These are phyloP conservation scores for Macrostomum lignano DNA, from an alignment of 1,140 invertebrate genomes.

Conservation along the genomic window DNA sequence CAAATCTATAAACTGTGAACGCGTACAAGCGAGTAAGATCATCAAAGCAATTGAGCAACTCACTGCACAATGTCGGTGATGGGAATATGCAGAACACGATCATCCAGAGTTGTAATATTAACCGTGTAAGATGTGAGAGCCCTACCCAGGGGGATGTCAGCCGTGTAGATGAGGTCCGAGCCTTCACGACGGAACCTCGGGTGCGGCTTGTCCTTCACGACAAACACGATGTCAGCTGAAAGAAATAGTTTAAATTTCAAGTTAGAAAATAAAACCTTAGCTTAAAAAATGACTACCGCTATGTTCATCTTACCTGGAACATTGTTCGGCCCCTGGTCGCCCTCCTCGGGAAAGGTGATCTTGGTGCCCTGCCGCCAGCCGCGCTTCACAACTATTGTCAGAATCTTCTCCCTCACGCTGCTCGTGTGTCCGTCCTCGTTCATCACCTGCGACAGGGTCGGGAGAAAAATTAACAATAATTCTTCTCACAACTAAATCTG, in stretches of 20 bases:
- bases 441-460: slow-evolving; percentile 25
- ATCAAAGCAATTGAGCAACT: slow-evolving; percentile 3
- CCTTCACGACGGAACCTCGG: slow-evolving; percentile 19
- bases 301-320: slow-evolving; percentile 37
- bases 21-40: slow-evolving; percentile 3
- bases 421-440: slow-evolving; percentile 41
- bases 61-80: slow-evolving; percentile 28
- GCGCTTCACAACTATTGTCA: slow-evolving; percentile 87
- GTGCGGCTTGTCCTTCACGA: slow-evolving; percentile 26
- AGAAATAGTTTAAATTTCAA: slow-evolving; percentile 7
- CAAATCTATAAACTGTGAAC: not conserved
- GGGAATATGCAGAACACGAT: slow-evolving; percentile 23
- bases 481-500: too few species aligned
- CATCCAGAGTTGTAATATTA: slow-evolving; percentile 25
- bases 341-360: slow-evolving; percentile 92
- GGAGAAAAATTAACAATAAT: too few species aligned
- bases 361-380: slow-evolving; percentile 97
- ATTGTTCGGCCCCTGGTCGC: slow-evolving; percentile 72
- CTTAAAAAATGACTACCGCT: too few species aligned
- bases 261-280: too few species aligned
- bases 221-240: slow-evolving; percentile 28
- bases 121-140: slow-evolving; percentile 24
- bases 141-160: slow-evolving; percentile 18
- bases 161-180: slow-evolving; percentile 23
- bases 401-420: slow-evolving; percentile 78